phyloP scores from a whole-genome alignment of 2,888 invertebrate genomes.

The Caenorhabditis sinica region DNA sequence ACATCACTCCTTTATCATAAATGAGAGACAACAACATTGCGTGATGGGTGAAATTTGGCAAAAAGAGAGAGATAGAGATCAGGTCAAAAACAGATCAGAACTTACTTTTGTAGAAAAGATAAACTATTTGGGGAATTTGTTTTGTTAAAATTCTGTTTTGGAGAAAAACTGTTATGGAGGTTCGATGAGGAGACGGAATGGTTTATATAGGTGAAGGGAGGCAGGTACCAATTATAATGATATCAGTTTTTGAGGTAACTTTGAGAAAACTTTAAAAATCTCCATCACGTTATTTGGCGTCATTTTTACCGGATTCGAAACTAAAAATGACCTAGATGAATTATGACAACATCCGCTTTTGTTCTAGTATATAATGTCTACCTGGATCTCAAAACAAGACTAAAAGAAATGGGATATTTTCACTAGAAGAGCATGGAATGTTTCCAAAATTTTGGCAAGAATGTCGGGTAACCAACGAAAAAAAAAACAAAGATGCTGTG shows the following conservation, averaged over 20 bases:
- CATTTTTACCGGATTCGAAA: background rate
- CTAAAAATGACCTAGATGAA: too few relatives aligned
- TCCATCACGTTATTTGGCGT: background rate
- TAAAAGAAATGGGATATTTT: background rate
- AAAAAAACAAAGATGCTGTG: background rate
- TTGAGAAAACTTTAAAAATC: background rate
- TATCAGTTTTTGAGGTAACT: background rate
- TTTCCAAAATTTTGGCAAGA: background rate
- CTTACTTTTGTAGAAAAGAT: background rate
- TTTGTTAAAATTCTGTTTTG: background rate
- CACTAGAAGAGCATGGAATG: background rate
- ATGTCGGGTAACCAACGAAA: background rate
- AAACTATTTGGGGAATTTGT: slow-evolving; percentile 8
- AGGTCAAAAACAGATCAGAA: slow-evolving; percentile 40
- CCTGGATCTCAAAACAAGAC: too few relatives aligned
- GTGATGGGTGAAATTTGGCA: slow-evolving; percentile 11
- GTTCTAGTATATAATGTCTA: too few relatives aligned
- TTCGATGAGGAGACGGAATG: slow-evolving; percentile 1
- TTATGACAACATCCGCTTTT: too few relatives aligned
- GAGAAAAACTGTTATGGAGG: background rate
- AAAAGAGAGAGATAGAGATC: slow-evolving; percentile 24
- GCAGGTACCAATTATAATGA: slow-evolving; percentile 12
- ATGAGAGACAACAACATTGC: slow-evolving; percentile 44
- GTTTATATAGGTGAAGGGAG: background rate
- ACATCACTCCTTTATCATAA: slow-evolving; percentile 37